phyloP scores from a whole-genome alignment of 2,797 vertebrate species.

The Sebastes matsubarae region DNA sequence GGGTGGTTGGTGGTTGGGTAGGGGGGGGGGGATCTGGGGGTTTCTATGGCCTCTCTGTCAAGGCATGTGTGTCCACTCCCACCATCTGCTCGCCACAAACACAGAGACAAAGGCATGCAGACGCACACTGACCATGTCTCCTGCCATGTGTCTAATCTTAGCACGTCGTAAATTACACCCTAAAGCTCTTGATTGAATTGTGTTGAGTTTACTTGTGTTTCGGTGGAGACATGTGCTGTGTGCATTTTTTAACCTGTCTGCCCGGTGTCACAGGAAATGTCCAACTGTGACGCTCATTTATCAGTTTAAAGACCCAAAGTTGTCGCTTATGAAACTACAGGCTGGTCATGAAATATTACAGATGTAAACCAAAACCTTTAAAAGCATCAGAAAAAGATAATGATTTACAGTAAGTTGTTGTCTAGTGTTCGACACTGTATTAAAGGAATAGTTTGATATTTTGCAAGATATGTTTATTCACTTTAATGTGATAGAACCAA shows the following conservation, averaged over 20 bases:
- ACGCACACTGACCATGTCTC: conserved; percentile 54
- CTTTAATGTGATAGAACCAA: no score
- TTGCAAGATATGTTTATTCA: no score
- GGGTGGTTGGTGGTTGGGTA: background rate
- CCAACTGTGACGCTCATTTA: background rate
- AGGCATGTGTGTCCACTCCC: conserved; percentile 73
- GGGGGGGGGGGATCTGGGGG: background rate
- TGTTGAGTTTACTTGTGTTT: conserved; percentile 37
- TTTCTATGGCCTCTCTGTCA: conserved; percentile 70
- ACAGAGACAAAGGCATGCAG: conserved; percentile 65
- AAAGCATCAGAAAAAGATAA: background rate
- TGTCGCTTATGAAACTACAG: background rate
- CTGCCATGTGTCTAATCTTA: conserved; percentile 59
- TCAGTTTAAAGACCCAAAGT: background rate
- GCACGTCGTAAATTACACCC: conserved; percentile 54
- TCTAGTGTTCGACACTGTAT: background rate
- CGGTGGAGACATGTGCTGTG: conserved; percentile 16
- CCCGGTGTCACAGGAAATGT: conserved; percentile 36
- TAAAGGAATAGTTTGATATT: background rate
- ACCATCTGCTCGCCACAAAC: conserved; percentile 73
- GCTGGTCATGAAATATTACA: background rate
- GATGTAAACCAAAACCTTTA: background rate
- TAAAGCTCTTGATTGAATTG: conserved; percentile 46
- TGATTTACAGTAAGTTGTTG: background rate
- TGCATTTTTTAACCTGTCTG: conserved; percentile 23